Evolutionary conservation across 1,140 invertebrate genomes (phyloP), one percentile per base, ranked within the genome.

Genomic region (Hormaphis cornu): DNA sequence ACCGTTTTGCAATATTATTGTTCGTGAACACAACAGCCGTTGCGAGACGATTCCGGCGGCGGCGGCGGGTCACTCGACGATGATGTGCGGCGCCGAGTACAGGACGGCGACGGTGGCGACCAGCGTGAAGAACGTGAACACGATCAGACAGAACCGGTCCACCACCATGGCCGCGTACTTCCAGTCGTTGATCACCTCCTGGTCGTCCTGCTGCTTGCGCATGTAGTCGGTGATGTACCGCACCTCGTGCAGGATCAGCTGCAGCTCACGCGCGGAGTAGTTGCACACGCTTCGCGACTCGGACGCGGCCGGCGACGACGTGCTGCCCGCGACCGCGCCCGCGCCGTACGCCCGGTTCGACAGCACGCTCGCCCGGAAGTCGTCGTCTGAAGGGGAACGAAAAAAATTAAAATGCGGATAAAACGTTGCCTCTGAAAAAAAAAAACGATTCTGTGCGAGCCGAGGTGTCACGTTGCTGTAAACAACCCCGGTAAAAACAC

Each of bases 81-180:
- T 93, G 79, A 97, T 93, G 81, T 97, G 94, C 72, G 94, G 94
- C 74, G 94, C 94, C 71, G 90, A 93, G 72, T 91, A 84, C 73
- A 98, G 83, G 76, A 98, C 94, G 70, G 91, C 90, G 75, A 94
- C 85, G 70, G 96, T 98, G 72, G 95, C 95, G 76, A 96, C 87
- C 77, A 97, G 84, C 72, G 96, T 97, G 83, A 98, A 97, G 74
- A 94, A 80, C 69, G 94, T 92, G 84, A 98, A 98, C 77, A 96
- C 87, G 80, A 95, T 91, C 79, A 99, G 85, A 83, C 96, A 98
- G 79, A 97, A 88, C 81, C 95, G 86, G 82, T 98, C 96, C 75
- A 99, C 93, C 74, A 98, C 96, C 93, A 98, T 93, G 72, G 96
- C 96, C 63, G 97, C 96, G 80, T 98, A 99, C 79, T 98, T 98